These are phyloP conservation scores for Epizoanthus scotinus DNA, from an alignment of 92 coral and sea anemone species.

Conservation along the genomic window DNA sequence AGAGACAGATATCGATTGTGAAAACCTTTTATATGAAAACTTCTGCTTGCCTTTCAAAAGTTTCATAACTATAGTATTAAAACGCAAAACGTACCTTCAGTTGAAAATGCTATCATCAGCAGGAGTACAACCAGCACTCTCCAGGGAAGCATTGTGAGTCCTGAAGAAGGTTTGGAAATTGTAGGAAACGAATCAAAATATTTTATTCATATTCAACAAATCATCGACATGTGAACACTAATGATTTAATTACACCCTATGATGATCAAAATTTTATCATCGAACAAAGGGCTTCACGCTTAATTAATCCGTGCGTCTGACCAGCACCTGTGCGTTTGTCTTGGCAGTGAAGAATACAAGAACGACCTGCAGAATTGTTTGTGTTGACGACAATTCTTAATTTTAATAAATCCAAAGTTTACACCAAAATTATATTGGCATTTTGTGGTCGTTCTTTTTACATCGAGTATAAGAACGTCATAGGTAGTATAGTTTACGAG, in stretches of 20 bases:
- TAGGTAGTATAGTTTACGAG: too few species aligned
- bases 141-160: slow-evolving; percentile 21
- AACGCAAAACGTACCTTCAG: slow-evolving; percentile 1
- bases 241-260: background rate
- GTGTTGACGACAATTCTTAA: background rate
- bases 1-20: too few species aligned
- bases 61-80: background rate
- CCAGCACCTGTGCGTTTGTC: slow-evolving; percentile 2
- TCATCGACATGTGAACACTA: background rate
- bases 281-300: slow-evolving; percentile 34
- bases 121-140: background rate
- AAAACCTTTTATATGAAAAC: too few species aligned
- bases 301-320: background rate
- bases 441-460: background rate
- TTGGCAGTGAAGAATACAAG: background rate
- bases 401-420: background rate
- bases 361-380: slow-evolving; percentile 15
- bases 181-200: background rate
- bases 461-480: too few species aligned
- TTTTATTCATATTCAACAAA: slow-evolving; percentile 31
- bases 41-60: background rate
- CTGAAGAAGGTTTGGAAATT: background rate
- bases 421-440: background rate
- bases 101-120: background rate
- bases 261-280: slow-evolving; percentile 30